Conservation (phyloP, 2,888 invertebrate species). For the Ochropleura leucogaster region DNA sequence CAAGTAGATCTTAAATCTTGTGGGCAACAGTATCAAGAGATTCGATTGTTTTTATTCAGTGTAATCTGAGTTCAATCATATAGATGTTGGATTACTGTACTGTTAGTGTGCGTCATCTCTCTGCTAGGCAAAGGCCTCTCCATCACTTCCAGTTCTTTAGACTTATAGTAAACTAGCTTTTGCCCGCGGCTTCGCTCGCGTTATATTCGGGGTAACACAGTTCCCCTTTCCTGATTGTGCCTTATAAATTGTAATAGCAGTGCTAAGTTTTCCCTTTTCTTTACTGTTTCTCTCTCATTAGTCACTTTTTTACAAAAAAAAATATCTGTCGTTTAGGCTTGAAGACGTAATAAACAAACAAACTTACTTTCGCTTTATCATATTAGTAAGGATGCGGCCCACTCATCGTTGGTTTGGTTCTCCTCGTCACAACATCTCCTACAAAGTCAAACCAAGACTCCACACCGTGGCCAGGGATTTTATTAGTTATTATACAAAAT, state of each 20-base stretch:
- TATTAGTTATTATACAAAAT: neutral
- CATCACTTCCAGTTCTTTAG: neutral
- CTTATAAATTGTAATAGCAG: too few species aligned
- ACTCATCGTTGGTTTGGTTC: neutral
- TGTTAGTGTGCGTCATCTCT: neutral
- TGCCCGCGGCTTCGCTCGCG: too few species aligned
- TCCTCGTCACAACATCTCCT: neutral
- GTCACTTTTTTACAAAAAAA: too few species aligned
- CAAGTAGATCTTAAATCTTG: neutral
- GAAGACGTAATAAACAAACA: too few species aligned
- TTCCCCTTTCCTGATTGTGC: too few species aligned
- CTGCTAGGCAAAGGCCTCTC: neutral
- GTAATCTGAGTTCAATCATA: too few species aligned
- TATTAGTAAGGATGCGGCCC: too few species aligned
- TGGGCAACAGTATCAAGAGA: neutral
- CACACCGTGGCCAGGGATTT: neutral
- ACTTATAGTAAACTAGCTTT: neutral
- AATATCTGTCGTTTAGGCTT: too few species aligned
- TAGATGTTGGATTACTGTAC: neutral
- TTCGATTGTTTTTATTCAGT: neutral
- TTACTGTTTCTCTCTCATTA: too few species aligned
- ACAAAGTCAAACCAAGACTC: neutral
- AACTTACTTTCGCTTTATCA: too few species aligned
- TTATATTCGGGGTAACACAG: too few species aligned
- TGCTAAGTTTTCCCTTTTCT: too few species aligned